Evolutionary conservation across 2,797 vertebrate genomes (phyloP).

Genomic region (Sebastes reedi): DNA sequence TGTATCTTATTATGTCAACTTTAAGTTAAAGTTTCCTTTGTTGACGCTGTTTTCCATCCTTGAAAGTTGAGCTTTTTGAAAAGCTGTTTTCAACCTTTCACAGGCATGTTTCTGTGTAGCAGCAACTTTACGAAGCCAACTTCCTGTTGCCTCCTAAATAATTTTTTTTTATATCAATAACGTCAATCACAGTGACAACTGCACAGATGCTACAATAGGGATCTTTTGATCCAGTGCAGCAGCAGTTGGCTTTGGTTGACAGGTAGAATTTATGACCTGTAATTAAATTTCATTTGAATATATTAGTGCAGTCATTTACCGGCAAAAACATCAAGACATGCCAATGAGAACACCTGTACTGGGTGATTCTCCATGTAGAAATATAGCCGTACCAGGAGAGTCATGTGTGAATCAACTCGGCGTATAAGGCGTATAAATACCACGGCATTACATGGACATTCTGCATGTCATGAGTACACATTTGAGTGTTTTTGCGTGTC

Average conservation of each 20-base stretch:
- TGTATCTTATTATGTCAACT: neutral
- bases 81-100: neutral
- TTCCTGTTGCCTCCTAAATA: neutral
- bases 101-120: neutral
- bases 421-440: too few species aligned
- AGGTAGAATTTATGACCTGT: neutral
- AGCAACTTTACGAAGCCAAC: neutral
- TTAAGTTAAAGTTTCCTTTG: neutral
- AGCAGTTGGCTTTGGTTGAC: neutral
- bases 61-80: neutral
- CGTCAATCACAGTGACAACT: neutral
- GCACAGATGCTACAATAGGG: neutral
- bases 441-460: fast-evolving
- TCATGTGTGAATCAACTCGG: neutral
- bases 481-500: too few species aligned
- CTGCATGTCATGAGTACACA: too few species aligned
- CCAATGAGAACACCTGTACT: neutral
- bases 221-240: neutral
- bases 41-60: neutral
- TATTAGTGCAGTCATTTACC: neutral
- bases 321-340: neutral
- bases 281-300: neutral
- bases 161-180: neutral
- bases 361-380: neutral
- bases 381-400: neutral